Base-by-base conservation (phyloP, 2,888 invertebrate species). In the Embidobia sp. region DNA sequence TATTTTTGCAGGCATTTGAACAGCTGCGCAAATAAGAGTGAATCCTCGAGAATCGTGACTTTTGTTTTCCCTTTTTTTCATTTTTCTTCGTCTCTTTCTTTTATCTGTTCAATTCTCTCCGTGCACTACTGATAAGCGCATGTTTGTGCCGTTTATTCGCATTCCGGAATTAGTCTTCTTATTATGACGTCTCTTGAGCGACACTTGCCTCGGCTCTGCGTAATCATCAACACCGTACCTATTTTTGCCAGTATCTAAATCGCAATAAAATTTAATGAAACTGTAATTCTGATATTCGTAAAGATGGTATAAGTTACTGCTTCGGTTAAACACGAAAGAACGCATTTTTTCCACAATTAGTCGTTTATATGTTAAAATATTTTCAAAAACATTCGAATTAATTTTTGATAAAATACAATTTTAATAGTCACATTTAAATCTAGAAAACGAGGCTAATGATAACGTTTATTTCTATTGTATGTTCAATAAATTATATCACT, bases 21-120 rank as follows among this genome's bases (percentile, higher is more conserved):
- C 73, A 73, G 73, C 73, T 73, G 73, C 57, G 73, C 49, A 74
- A 74, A 74, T 74, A 74, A 35, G 18, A 74, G 59, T 49, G 63
- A 59, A 73, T 66, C 59, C 61, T 74, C 66, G 10, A 59, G 74
- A 37, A 67, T 35, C 59, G 74, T 59, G 66, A 74, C 66, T 74
- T 74, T 55, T 57, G 64, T 55, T 63, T 55, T 42, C 10, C 18
- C 26, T 40, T 63, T 64, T 31, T 51, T 51, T 22, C 13, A 7
- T 16, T 35, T 46, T 13, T 51, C 37, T 46, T 1, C 8, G 16
- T 42, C 35, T 44, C 31, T 29, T 19, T 66, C 59, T 48, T 49
- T 59, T 74, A 61, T 72, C 72, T 64, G 42, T 51, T 33, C 35
- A 29, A 29, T 44, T 40, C 46, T 51, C 44, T 46, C 22, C 19